These are phyloP conservation scores for Boleophthalmus pectinirostris DNA, from an alignment of 2,113 vertebrate species.

Conservation along the genomic window DNA sequence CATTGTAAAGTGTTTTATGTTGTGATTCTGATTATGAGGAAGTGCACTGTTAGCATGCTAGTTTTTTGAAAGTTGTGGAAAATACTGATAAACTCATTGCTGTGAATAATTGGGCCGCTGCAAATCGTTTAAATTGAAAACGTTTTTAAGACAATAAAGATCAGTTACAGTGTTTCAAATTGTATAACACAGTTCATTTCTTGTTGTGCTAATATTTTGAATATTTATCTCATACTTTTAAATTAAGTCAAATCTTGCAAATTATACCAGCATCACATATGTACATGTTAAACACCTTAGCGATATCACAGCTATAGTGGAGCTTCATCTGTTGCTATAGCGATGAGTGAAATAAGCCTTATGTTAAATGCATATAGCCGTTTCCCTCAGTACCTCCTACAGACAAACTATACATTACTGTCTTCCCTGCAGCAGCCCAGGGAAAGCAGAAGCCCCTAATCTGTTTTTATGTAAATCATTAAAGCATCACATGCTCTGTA, in stretches of 20 bases:
- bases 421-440: not conserved
- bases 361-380: not conserved
- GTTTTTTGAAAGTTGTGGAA: too few species aligned
- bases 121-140: too few species aligned
- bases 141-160: too few species aligned
- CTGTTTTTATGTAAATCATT: slow-evolving; percentile 5
- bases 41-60: too few species aligned
- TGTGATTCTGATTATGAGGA: too few species aligned
- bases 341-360: not conserved
- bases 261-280: not conserved
- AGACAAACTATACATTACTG: not conserved
- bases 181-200: too few species aligned
- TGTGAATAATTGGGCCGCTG: too few species aligned
- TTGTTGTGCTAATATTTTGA: too few species aligned
- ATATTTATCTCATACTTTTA: too few species aligned
- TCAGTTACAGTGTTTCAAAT: too few species aligned
- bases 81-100: too few species aligned
- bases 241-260: not conserved
- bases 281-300: not conserved
- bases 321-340: not conserved
- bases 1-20: too few species aligned
- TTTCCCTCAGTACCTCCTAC: not conserved
- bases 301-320: not conserved
- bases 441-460: not conserved
- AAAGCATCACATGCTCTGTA: not conserved